A percentile compares a stretch with the other conserved stretches of the same genome.
These are phyloP conservation scores for Thinocorus orbignyianus DNA, from an alignment of 2,113 vertebrate genomes.

Conservation along the genomic window DNA sequence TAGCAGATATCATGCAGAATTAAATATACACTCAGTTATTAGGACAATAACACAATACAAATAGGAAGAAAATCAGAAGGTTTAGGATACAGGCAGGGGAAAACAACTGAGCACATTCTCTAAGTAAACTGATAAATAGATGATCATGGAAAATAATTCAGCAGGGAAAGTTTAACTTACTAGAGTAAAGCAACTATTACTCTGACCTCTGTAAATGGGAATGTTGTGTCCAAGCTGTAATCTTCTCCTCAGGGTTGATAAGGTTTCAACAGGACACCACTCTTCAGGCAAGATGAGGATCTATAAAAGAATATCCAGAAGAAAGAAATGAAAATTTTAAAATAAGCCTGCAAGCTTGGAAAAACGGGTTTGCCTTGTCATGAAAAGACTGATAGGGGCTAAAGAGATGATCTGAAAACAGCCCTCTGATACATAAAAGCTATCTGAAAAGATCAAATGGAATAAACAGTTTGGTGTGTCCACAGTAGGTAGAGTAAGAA, in stretches of 20 bases:
- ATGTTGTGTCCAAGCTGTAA: constrained; percentile 42
- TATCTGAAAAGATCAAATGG: neutral
- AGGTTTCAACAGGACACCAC: constrained; percentile 6
- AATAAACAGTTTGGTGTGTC: neutral
- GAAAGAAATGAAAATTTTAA: constrained; percentile 43
- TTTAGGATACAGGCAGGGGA: neutral
- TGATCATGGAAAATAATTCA: constrained; percentile 2
- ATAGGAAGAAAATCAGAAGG: neutral
- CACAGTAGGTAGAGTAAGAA: neutral
- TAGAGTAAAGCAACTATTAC: neutral
- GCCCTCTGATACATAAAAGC: neutral
- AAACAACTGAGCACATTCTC: neutral
- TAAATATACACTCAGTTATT: neutral
- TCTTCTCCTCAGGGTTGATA: constrained; percentile 31
- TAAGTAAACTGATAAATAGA: neutral
- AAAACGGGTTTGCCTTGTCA: constrained; percentile 48
- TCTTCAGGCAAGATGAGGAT: constrained; percentile 48
- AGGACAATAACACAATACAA: neutral
- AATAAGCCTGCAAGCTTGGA: constrained; percentile 34
- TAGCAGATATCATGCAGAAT: neutral
- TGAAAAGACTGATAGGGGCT: constrained; percentile 9
- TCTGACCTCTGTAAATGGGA: constrained; percentile 26
- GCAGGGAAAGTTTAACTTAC: neutral
- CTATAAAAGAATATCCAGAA: constrained; percentile 37
- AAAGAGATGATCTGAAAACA: constrained; percentile 46